These are phyloP conservation scores for Stegodyphus mimosarum DNA, from an alignment of 1,140 invertebrate species.

Conservation along the genomic window DNA sequence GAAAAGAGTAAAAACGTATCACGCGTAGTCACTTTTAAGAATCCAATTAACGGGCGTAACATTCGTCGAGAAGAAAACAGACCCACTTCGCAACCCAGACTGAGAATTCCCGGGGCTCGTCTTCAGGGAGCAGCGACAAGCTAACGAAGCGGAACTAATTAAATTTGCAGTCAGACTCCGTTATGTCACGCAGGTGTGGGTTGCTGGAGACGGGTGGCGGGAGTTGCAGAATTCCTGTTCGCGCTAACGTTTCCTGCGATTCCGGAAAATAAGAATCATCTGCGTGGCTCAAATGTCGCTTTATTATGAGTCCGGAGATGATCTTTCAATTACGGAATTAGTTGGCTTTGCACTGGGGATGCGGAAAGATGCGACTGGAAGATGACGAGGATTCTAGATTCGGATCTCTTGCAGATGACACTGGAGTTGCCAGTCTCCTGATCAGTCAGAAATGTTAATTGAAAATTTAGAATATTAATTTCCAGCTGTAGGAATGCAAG, in stretches of 20 bases:
- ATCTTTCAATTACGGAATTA: constrained; percentile 36
- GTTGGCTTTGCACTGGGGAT: not conserved
- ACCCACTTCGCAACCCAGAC: constrained; percentile 14
- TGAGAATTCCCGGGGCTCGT: constrained; percentile 44
- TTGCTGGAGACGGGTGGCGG: not conserved
- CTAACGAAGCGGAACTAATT: constrained; percentile 57
- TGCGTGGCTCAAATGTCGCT: constrained; percentile 30
- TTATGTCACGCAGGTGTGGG: not conserved
- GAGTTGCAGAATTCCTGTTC: not conserved
- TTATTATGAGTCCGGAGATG: constrained; percentile 4
- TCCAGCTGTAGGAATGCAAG: no score
- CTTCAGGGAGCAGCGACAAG: constrained; percentile 29
- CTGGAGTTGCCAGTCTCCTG: not conserved
- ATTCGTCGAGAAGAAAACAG: not conserved
- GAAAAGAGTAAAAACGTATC: no score
- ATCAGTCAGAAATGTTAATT: not conserved
- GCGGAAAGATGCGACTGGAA: no score
- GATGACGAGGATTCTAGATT: not conserved
- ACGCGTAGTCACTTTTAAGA: not conserved
- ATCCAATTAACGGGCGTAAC: not conserved
- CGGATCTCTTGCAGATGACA: not conserved
- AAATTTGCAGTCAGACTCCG: constrained; percentile 40
- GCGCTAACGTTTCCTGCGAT: not conserved
- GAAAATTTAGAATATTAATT: not conserved
- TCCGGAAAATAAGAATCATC: constrained; percentile 10